These are phyloP conservation scores for Drosophila parvula DNA, from an alignment of 1,140 invertebrate genomes.

Conservation along the genomic window DNA sequence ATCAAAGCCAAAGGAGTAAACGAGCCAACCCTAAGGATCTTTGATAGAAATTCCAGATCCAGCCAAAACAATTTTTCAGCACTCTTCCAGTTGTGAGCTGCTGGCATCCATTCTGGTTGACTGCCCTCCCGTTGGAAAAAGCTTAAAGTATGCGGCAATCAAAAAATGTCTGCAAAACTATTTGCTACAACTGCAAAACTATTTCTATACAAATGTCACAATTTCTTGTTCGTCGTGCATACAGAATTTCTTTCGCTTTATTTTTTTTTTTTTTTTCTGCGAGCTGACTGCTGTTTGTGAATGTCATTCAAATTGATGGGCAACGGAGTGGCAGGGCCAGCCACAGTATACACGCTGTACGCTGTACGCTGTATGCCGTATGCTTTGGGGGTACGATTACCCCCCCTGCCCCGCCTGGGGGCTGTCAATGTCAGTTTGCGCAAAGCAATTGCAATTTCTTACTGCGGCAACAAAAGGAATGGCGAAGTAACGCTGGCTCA, in stretches of 20 bases:
- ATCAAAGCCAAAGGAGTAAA: conserved; percentile 27
- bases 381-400: conserved; percentile 4
- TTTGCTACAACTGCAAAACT: conserved; percentile 74
- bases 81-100: conserved; percentile 37
- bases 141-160: conserved; percentile 75
- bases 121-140: conserved; percentile 19
- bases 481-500: conserved; percentile 42
- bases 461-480: conserved; percentile 44
- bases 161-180: conserved; percentile 79
- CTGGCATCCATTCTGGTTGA: conserved; percentile 43
- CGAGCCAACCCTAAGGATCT: conserved; percentile 13
- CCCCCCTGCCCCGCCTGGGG: conserved; percentile 1
- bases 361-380: conserved; percentile 22
- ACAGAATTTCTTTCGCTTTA: conserved; percentile 27
- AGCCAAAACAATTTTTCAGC: conserved; percentile 46
- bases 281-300: conserved; percentile 58
- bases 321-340: conserved; percentile 50
- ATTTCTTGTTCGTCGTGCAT: conserved; percentile 63
- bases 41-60: conserved; percentile 22
- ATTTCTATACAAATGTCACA: conserved; percentile 80
- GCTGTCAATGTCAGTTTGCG: conserved; percentile 72
- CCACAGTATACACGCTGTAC: conserved; percentile 24
- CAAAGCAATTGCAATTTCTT: conserved; percentile 74
- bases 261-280: no score
- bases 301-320: conserved; percentile 81